A percentile compares a stretch with the other conserved stretches of the same genome.
Conservation (phyloP, 2,113 vertebrate species). For the Siniperca knerii region DNA sequence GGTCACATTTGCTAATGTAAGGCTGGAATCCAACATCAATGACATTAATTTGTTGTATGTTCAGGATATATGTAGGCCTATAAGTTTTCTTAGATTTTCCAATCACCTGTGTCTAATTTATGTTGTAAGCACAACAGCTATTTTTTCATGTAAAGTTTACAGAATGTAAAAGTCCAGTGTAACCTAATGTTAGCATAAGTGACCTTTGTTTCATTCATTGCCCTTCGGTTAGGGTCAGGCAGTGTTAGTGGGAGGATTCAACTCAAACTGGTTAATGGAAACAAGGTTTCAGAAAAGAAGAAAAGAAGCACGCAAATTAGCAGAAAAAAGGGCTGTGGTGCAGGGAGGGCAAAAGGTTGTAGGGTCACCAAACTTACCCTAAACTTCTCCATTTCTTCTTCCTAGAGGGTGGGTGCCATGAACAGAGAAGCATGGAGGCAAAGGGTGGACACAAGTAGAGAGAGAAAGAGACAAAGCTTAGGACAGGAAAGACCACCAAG, state of each 20-base stretch:
- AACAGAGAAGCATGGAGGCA: slow-evolving; percentile 92
- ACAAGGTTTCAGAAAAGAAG: slow-evolving; percentile 75
- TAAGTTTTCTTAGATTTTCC: not conserved
- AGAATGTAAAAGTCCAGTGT: not conserved
- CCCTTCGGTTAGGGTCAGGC: slow-evolving; percentile 66
- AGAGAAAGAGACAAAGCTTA: slow-evolving; percentile 93
- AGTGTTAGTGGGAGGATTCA: slow-evolving; percentile 73
- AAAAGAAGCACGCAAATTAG: slow-evolving; percentile 57
- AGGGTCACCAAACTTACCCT: slow-evolving; percentile 94
- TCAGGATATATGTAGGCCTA: not conserved
- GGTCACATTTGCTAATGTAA: slow-evolving; percentile 71
- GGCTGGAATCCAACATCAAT: not conserved
- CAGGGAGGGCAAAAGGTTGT: slow-evolving; percentile 76
- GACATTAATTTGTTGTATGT: not conserved
- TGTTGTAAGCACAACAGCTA: not conserved
- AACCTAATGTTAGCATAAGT: slow-evolving; percentile 73
- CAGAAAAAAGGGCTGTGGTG: slow-evolving; percentile 55
- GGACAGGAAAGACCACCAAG: slow-evolving; percentile 90
- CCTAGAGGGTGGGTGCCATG: slow-evolving; percentile 94
- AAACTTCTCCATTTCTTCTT: slow-evolving; percentile 99
- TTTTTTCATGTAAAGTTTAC: not conserved
- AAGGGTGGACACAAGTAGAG: slow-evolving; percentile 89
- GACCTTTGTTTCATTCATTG: slow-evolving; percentile 72
- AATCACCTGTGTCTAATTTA: not conserved
- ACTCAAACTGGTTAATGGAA: slow-evolving; percentile 62